A percentile compares a stretch with the other conserved stretches of the same genome.
These are phyloP conservation scores for Brachyhypopomus gauderio DNA, from an alignment of 2,113 vertebrate species.

Conservation along the genomic window DNA sequence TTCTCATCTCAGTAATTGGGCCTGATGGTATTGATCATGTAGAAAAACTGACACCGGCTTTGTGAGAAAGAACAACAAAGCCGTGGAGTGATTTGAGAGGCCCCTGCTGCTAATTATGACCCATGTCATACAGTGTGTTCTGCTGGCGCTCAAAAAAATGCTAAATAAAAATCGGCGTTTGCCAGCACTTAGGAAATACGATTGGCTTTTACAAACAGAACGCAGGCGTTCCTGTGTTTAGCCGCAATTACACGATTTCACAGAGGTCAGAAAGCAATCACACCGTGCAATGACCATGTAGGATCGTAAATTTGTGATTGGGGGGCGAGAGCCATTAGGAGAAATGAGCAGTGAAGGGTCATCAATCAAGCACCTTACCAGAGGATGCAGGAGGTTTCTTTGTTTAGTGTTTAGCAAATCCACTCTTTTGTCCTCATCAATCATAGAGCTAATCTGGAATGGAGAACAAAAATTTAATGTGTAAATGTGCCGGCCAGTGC, in stretches of 20 bases:
- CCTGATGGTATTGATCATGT: slow-evolving; percentile 46
- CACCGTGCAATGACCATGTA: slow-evolving; percentile 34
- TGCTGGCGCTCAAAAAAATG: slow-evolving; percentile 51
- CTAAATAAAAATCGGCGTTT: slow-evolving; percentile 49
- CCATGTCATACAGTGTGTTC: slow-evolving; percentile 52
- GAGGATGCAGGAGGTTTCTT: slow-evolving; percentile 65
- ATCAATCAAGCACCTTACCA: slow-evolving; percentile 71
- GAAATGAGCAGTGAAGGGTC: slow-evolving; percentile 52
- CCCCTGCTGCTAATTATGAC: slow-evolving; percentile 54
- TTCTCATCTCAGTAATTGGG: slow-evolving; percentile 47
- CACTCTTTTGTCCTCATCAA: slow-evolving; percentile 74
- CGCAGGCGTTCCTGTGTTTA: slow-evolving; percentile 18
- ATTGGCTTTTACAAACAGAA: slow-evolving; percentile 37
- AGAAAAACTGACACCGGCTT: slow-evolving; percentile 47
- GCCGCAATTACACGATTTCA: slow-evolving; percentile 40
- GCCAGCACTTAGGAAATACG: slow-evolving; percentile 49
- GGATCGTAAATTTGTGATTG: slow-evolving; percentile 51
- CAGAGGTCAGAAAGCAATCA: slow-evolving; percentile 44
- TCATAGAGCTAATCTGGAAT: slow-evolving; percentile 69
- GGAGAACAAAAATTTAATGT: slow-evolving; percentile 55
- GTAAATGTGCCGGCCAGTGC: neutral
- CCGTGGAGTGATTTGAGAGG: slow-evolving; percentile 39
- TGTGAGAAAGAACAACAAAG: slow-evolving; percentile 42
- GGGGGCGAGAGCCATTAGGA: slow-evolving; percentile 54
- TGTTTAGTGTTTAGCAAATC: slow-evolving; percentile 68